Base-by-base conservation (phyloP, 2,888 invertebrate species). In the Cheilosia variabilis region DNA sequence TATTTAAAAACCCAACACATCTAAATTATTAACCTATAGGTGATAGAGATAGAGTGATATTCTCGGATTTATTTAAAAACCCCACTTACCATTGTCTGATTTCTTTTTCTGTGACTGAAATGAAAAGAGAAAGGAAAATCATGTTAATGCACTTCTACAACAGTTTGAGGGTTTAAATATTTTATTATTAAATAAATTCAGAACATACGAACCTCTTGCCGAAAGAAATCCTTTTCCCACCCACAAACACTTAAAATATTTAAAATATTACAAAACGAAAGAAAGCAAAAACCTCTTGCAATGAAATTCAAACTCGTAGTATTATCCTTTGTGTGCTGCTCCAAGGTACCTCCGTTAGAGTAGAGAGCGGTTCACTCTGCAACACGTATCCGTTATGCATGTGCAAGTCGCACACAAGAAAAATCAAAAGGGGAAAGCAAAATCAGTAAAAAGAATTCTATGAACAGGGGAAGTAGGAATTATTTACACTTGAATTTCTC, bases 41-140 rank as follows among this genome's bases (percentile, higher is more conserved):
- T n/a, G n/a, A n/a, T 10, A 13, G 4, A 37, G 13, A 1, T 27
- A 27, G 31, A 2, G 19, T 43, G n/a, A 15, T 43, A n/a, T 6
- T n/a, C 15, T 43, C 5, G 5, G 5, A 27, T 27, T 27, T 27
- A 17, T 10, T 19, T 17, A 7, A 17, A 9, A 50, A 52, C 1
- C 27, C 68, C 77, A 94, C 96, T 95, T 93, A 96, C 96, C 97
- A 97, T 93, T 96, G 96, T 90, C 97, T 94, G 89, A 97, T 96
- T 93, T 97, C 97, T 93, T 96, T 96, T 93, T 97, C 97, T 88
- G 96, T 96, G 93, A 97, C 97, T 97, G 96, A 88, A 96, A 96
- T 93, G 93, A 93, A 90, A 89, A 89, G 89, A 90, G 89, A 89
- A 72, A 77, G 79, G 41, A 75, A 68, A 80, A 71, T 31, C 41